Conservation (phyloP, 1,140 invertebrate species). For the Varroa destructor region DNA sequence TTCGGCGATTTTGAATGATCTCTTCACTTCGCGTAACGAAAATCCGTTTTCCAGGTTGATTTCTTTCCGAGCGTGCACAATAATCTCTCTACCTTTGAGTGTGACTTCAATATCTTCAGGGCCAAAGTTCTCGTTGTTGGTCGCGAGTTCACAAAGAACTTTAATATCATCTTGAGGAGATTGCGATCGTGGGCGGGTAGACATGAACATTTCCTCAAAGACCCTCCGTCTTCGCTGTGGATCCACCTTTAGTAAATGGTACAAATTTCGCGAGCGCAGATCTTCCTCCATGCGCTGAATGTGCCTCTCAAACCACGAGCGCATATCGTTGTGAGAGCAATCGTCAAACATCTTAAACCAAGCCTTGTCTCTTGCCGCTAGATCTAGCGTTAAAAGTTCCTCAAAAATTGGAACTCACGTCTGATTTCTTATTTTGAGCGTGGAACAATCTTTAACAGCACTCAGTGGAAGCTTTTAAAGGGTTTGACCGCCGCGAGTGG, state of each 20-base stretch:
- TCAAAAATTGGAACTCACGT: too few species aligned
- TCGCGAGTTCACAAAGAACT: constrained; percentile 11
- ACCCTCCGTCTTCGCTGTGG: constrained; percentile 8
- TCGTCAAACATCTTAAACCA: constrained; percentile 2
- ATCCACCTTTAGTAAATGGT: neutral
- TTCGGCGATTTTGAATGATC: neutral
- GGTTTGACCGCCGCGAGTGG: too few species aligned
- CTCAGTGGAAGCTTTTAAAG: too few species aligned
- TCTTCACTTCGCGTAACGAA: neutral
- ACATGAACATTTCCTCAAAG: constrained; percentile 22
- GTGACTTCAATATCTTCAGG: constrained; percentile 7
- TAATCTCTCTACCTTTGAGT: neutral
- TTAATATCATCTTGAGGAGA: neutral
- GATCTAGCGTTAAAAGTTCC: too few species aligned
- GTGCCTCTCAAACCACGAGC: constrained; percentile 23
- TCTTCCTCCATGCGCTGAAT: constrained; percentile 24
- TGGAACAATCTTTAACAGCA: too few species aligned
- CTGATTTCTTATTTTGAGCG: too few species aligned
- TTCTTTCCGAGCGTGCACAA: constrained; percentile 6
- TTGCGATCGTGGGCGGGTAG: neutral
- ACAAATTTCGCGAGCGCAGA: constrained; percentile 4
- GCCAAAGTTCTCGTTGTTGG: neutral
- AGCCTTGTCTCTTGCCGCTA: neutral
- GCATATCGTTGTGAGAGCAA: constrained; percentile 14
- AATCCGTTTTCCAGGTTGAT: neutral